Evolutionary conservation across 2,113 vertebrate genomes (phyloP), one percentile per base, ranked within the genome.

Genomic region (Numida meleagris): DNA sequence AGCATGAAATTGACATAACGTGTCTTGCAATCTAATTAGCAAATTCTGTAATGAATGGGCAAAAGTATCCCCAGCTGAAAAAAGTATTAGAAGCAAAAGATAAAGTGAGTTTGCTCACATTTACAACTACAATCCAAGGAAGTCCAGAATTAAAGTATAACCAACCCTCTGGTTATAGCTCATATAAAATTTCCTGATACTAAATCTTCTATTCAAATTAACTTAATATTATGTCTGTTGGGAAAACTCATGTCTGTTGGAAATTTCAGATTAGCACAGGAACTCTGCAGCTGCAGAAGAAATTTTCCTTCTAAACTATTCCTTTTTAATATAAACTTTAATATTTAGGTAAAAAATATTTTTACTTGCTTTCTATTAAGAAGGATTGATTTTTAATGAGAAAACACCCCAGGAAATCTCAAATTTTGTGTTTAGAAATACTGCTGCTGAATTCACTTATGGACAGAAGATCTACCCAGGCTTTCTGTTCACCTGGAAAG

Each of bases 401-500:
- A 2, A 6, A 72, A 27, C 25, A 68, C 9, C 25, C 1, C 6
- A 17, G 6, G 12, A 46, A 3, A n/a, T n/a, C 40, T 70, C 24
- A 18, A 76, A 78, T 63, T 53, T 50, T 75, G 5, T 29, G 10
- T 58, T 84, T 81, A 34, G 18, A 62, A 88, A 45, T 72, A 68
- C 5, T 34, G 4, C 17, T 43, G 15, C 17, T 46, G 14, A 29
- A 58, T 36, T 94, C 3, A 23, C 53, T 92, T 91, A 43, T 7
- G 51, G 42, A 31, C 33, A 89, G 23, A 76, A 77, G 29, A 91
- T 50, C 23, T 55, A 85, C 33, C 33, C 46, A 53, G 53, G 71
- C 19, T 87, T 92, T 68, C 58, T 66, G 9, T 50, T 91, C 74
- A 89, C 45, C 82, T 92, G 66, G 42, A 95, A 95, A 89, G 59